Evolutionary conservation across 2,888 invertebrate genomes (phyloP), one percentile per base, ranked within the genome.

Genomic region (Lacanobia wlatinum): DNA sequence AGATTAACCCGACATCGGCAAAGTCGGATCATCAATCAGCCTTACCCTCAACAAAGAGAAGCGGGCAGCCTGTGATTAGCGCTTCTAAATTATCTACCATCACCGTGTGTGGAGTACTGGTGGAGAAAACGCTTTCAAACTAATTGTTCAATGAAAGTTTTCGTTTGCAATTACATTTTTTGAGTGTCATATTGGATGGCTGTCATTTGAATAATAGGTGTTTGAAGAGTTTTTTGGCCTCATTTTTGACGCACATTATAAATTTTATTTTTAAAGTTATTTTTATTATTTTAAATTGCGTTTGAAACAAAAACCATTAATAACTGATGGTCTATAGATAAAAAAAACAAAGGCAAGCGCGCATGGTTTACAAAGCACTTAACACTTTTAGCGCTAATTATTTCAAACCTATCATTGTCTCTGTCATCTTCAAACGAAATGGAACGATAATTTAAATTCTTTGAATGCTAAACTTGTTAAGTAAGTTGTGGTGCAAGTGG

Each of bases 11-110:
- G 78, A 88, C 87, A 90, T 88, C 83, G 88, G 86, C 80, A 74
- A 85, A 89, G 90, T 87, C 90, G 88, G 89, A 87, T 92, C 94
- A 94, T 94, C 94, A 94, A 94, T 94, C 94, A 94, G 90, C 87
- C 84, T 86, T 85, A 88, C 90, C 80, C 90, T 90, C 91, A 87
- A 92, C 93, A 92, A 92, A 92, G 92, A 89, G 89, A 89, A 85
- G 87, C 76, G 85, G 86, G 87, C 87, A 88, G 90, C 90, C 89
- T 90, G 93, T 94, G 94, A 94, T 94, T 94, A 94, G 93, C 91
- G 88, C 73, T 87, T 89, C 88, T 89, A 91, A 92, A 94, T 93
- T 94, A 94, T 94, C 93, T 91, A 87, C 90, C 83, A 85, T 83
- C 83, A 83, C 84, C 82, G 79, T 76, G 66, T 69, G 74, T 80